Conservation (phyloP, 2,797 vertebrate species). For the Aeoliscus strigatus region DNA sequence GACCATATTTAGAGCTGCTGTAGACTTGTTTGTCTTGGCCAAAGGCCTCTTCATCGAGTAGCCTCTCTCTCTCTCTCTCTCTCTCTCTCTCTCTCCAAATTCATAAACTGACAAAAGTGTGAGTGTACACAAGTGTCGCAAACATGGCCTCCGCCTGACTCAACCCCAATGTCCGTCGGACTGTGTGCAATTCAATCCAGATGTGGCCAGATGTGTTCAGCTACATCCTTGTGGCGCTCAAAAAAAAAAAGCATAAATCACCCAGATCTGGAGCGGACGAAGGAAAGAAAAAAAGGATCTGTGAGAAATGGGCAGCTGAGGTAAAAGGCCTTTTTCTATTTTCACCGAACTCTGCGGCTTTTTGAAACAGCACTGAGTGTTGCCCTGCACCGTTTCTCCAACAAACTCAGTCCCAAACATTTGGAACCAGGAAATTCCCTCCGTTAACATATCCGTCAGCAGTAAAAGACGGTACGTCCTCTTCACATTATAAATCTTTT, state of each 20-base stretch:
- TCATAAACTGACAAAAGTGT: slow-evolving; percentile 42
- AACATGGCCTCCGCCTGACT: slow-evolving; percentile 51
- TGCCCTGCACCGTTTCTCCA: slow-evolving; percentile 57
- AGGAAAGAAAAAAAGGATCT: slow-evolving; percentile 8
- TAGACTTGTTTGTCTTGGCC: slow-evolving; percentile 68
- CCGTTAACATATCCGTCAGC: slow-evolving; percentile 2
- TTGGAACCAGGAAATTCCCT: slow-evolving; percentile 8
- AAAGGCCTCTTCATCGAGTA: slow-evolving; percentile 47
- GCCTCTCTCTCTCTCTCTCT: slow-evolving; percentile 39
- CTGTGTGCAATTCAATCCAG: slow-evolving; percentile 62
- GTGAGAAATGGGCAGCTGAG: slow-evolving; percentile 24
- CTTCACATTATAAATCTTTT: slow-evolving; percentile 5
- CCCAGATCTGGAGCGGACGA: slow-evolving; percentile 14
- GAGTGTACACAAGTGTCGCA: slow-evolving; percentile 31
- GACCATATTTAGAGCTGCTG: slow-evolving; percentile 81
- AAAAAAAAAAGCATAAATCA: slow-evolving; percentile 37
- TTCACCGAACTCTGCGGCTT: slow-evolving; percentile 50
- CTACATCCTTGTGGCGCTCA: slow-evolving; percentile 30
- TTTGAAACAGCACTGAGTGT: slow-evolving; percentile 48
- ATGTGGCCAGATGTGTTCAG: slow-evolving; percentile 62
- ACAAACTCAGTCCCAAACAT: slow-evolving; percentile 27
- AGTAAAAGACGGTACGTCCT: slow-evolving; percentile 5
- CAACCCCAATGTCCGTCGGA: slow-evolving; percentile 18
- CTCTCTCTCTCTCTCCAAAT: slow-evolving; percentile 32
- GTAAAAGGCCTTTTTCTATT: slow-evolving; percentile 43